Evolutionary conservation across 2,797 vertebrate genomes (phyloP).

Genomic region (Muscicapa comitata): DNA sequence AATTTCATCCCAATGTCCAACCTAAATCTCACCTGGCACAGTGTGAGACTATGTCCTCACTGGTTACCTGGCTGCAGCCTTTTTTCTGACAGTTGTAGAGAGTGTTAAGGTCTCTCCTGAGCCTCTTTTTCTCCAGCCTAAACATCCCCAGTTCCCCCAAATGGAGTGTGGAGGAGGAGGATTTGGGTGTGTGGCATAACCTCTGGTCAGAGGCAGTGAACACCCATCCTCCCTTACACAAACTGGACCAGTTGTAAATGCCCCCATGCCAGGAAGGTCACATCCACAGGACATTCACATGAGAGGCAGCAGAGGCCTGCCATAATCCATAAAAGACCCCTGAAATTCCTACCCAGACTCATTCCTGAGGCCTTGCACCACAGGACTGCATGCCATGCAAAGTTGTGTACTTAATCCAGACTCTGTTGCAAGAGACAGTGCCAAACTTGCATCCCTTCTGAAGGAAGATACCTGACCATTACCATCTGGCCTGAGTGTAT

Average conservation of each 20-base stretch:
- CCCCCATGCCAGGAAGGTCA: fast-evolving
- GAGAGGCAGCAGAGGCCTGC: fast-evolving
- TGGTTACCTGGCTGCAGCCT: neutral
- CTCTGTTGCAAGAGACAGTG: fast-evolving
- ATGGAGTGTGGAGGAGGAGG: no score
- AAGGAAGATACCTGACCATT: neutral
- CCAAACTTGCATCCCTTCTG: neutral
- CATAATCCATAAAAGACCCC: neutral
- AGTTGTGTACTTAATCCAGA: neutral
- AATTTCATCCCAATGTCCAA: neutral
- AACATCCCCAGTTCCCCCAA: neutral
- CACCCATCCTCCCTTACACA: neutral
- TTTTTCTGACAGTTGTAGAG: neutral
- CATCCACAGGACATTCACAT: fast-evolving
- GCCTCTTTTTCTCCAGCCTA: neutral
- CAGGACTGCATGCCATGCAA: fast-evolving
- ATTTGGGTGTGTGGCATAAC: neutral
- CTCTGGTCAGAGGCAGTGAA: neutral
- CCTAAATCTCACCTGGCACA: neutral
- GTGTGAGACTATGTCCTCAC: neutral
- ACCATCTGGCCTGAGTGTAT: no score
- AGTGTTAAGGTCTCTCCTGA: no score
- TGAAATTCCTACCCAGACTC: no score
- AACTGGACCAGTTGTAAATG: neutral
- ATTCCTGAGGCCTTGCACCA: neutral